Percentiles rank a stretch among this genome's conserved stretches.
Conservation (phyloP, 2,888 invertebrate species). For the Eledone cirrhosa region DNA sequence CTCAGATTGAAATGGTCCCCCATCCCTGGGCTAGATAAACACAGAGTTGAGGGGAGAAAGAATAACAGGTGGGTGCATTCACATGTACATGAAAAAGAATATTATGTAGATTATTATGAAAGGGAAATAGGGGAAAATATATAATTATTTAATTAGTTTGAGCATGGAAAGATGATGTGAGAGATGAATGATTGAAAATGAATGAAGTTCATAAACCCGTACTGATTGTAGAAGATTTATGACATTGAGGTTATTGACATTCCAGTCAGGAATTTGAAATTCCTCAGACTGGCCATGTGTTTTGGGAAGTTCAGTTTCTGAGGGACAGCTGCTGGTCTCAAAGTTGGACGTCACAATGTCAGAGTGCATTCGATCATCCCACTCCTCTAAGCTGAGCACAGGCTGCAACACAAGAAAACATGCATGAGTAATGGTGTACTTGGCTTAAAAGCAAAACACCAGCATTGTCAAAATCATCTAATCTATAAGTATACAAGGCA, state of each 20-base stretch:
- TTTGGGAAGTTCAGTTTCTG: conserved; percentile 58
- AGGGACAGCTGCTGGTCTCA: conserved; percentile 51
- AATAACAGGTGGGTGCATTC: not conserved
- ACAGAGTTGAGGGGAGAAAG: not conserved
- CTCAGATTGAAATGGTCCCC: too few species aligned
- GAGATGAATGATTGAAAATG: too few species aligned
- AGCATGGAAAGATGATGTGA: too few species aligned
- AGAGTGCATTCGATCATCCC: conserved; percentile 62
- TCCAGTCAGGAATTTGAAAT: conserved; percentile 36
- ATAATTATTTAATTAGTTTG: too few species aligned
- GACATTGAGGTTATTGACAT: conserved; percentile 48
- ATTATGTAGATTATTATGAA: not conserved
- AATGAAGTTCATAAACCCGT: conserved; percentile 34
- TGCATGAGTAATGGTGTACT: conserved; percentile 36
- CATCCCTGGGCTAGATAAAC: too few species aligned
- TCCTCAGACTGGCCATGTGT: conserved; percentile 41
- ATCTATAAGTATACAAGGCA: too few species aligned
- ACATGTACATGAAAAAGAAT: not conserved
- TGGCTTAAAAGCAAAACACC: not conserved
- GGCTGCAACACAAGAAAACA: not conserved
- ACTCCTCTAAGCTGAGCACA: conserved; percentile 59
- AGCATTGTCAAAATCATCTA: too few species aligned
- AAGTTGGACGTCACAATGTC: conserved; percentile 57
- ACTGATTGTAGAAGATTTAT: conserved; percentile 59
- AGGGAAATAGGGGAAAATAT: too few species aligned